A percentile compares a stretch with the other conserved stretches of the same genome.
phyloP scores from a whole-genome alignment of 1,140 invertebrate species.

The Pissodes strobi region DNA sequence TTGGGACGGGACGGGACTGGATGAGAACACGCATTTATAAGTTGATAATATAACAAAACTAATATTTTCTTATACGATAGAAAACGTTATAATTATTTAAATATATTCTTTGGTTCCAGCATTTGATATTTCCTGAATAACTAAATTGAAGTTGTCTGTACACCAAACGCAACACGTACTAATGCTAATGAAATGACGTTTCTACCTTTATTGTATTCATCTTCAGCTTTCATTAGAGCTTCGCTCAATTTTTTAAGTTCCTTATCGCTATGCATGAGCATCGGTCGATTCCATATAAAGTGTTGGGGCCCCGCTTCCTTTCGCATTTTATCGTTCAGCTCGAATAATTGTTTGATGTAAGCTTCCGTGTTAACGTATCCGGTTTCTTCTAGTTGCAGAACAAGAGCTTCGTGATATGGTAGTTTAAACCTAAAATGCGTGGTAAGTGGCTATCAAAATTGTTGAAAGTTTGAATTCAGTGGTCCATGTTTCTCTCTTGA shows the following conservation, averaged over 20 bases:
- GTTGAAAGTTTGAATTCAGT: too few relatives aligned
- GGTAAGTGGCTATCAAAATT: too few relatives aligned
- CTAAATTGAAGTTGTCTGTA: too few relatives aligned
- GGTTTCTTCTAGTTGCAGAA: slow-evolving; percentile 60
- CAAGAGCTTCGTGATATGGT: slow-evolving; percentile 59
- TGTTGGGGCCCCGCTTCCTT: slow-evolving; percentile 58
- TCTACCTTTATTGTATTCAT: slow-evolving; percentile 40
- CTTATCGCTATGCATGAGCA: slow-evolving; percentile 55
- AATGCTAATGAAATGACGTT: slow-evolving; percentile 3
- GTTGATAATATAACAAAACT: too few relatives aligned
- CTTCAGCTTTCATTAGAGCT: slow-evolving; percentile 57
- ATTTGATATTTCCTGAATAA: too few relatives aligned
- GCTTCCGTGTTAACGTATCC: slow-evolving; percentile 56
- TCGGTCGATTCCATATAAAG: slow-evolving; percentile 44
- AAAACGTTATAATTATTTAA: too few relatives aligned
- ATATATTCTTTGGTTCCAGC: too few relatives aligned
- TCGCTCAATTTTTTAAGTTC: slow-evolving; percentile 57
- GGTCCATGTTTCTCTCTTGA: too few relatives aligned
- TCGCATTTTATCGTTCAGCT: slow-evolving; percentile 59
- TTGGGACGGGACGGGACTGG: too few relatives aligned
- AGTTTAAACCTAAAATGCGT: slow-evolving; percentile 58
- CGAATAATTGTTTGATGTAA: slow-evolving; percentile 59
- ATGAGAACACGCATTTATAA: too few relatives aligned
- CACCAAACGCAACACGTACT: slow-evolving; percentile 11
- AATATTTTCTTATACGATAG: too few relatives aligned